Evolutionary conservation across 2,113 vertebrate species (phyloP).

Genomic region (Accipiter virgatus): DNA sequence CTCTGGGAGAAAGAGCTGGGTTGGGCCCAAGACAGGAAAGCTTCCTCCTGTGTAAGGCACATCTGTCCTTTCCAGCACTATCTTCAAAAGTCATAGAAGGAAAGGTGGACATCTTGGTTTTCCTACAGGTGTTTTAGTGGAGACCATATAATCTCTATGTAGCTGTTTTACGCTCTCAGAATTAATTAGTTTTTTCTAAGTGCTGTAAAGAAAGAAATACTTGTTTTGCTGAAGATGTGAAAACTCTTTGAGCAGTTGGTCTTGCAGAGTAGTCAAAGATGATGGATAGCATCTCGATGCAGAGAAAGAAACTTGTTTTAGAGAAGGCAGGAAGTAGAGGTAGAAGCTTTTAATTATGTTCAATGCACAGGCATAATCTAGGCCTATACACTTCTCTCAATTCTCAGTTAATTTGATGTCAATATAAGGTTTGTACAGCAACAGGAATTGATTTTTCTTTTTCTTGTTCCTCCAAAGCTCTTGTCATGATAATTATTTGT

Average conservation of each 20-base stretch:
- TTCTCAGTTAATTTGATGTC: background rate
- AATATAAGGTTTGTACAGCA: background rate
- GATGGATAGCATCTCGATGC: background rate
- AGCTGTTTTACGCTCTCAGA: background rate
- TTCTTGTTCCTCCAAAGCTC: background rate
- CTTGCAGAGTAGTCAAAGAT: background rate
- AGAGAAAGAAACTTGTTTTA: background rate
- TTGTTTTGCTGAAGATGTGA: background rate
- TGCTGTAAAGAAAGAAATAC: background rate
- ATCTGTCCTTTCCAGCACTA: background rate
- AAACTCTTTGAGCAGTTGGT: background rate
- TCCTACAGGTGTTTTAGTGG: background rate
- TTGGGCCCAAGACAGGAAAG: background rate
- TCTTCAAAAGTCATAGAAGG: background rate
- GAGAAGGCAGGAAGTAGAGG: background rate
- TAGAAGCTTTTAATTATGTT: conserved; percentile 10
- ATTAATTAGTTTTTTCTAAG: background rate
- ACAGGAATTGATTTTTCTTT: background rate
- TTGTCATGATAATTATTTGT: background rate
- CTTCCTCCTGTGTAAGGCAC: background rate
- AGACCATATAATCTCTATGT: background rate
- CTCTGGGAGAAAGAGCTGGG: background rate
- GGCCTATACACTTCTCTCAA: background rate
- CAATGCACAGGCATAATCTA: background rate
- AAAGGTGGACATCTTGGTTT: background rate